These are phyloP conservation scores for Alosa sapidissima DNA, from an alignment of 2,797 vertebrate species.

Conservation along the genomic window DNA sequence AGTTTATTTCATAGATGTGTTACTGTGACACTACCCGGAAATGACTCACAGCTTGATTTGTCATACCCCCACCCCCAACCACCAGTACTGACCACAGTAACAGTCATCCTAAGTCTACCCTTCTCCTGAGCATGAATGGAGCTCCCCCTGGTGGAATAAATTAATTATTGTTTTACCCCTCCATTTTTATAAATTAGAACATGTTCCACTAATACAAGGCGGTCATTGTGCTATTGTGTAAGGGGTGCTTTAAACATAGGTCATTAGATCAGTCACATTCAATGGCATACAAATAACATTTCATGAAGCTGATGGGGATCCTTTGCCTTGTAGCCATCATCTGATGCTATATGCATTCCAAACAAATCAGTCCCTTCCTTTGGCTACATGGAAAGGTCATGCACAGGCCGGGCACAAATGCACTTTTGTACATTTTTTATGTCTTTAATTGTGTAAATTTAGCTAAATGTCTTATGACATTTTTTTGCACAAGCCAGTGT, in stretches of 20 bases:
- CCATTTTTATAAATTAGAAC: neutral
- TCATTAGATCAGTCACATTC: conserved; percentile 48
- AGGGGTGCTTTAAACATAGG: neutral
- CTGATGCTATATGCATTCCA: conserved; percentile 34
- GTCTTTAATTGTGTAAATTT: neutral
- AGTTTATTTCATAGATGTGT: conserved; percentile 27
- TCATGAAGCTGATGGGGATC: neutral
- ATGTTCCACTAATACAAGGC: conserved; percentile 23
- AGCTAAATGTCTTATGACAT: neutral
- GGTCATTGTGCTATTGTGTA: conserved; percentile 27
- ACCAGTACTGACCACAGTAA: neutral
- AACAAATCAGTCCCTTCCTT: conserved; percentile 17
- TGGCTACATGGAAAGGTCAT: neutral
- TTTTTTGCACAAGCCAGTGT: neutral
- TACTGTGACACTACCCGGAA: conserved; percentile 51
- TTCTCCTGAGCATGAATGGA: neutral
- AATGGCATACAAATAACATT: conserved; percentile 33
- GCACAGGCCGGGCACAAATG: neutral
- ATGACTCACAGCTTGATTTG: conserved; percentile 40
- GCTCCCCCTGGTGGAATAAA: conserved; percentile 36
- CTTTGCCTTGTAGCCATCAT: neutral
- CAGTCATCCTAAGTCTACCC: neutral
- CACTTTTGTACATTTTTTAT: neutral
- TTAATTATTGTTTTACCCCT: neutral
- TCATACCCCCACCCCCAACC: conserved; percentile 14